Evolutionary conservation across 35 echinoderm and acorn worm species (phyloP), one percentile per base, ranked within the genome.

Genomic region (Apostichopus parvimensis): DNA sequence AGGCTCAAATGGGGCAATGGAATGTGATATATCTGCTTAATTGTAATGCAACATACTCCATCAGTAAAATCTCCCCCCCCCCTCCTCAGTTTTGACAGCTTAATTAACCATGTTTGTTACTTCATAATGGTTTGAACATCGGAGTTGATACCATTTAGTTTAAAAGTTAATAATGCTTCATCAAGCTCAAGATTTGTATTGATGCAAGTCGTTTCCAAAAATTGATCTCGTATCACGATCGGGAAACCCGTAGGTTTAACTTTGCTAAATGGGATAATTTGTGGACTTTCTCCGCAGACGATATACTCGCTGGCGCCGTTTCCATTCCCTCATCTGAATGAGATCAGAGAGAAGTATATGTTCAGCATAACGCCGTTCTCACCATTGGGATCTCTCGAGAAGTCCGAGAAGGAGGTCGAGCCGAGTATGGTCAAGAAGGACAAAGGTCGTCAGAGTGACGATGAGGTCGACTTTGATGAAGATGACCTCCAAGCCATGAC

Each of bases 321-420:
- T 61, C 97, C 97, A 6, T 99, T 99, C 84, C 97, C 97, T 56
- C 97, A 99, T 73, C 92, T 99, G 54, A 95, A 94, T 80, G 97
- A 99, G 88, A 99, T 99, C 84, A 87, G 97, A 20, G 97, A 99
- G 89, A 99, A 99, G 89, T 99, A 99, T 92, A 99, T 99, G 97
- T 99, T 96, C 95, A 99, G 97, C 93, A 99, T 99, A 79, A 99
- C 97, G 7, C 97, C 97, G 1, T 99, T 99, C 91, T 92, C 97
- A 26, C 97, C 97, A 0, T 76, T 96, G n/a, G 97, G 97, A 1
- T 91, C 93, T 4, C 77, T 99, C 73, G 95, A 94, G 65, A 92
- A 96, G 88, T 89, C 95, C 1, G 84, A 92, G 56, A 87, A 87
- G n/a, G 92, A 94, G 20, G 83, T 56, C 15, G 92, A 92, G 52